A percentile compares a stretch with the other conserved stretches of the same genome.
These are phyloP conservation scores for Apostichopus japonicus DNA, from an alignment of 35 echinoderm and acorn worm species.

Conservation along the genomic window DNA sequence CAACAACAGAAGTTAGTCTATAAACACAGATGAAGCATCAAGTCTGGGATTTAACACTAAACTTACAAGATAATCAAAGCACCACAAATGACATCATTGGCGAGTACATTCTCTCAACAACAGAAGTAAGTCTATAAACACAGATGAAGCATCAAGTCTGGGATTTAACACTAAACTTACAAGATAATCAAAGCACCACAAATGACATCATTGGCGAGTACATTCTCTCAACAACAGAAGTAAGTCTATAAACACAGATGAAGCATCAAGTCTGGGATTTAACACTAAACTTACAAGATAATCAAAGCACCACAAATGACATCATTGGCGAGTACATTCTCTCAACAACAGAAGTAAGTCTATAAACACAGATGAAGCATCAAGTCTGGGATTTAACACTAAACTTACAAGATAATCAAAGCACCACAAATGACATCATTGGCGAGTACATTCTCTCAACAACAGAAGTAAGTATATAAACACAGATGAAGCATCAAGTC, in stretches of 20 bases:
- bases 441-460: constrained; percentile 26
- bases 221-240: constrained; percentile 18
- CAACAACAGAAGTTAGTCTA: neutral
- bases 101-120: constrained; percentile 21
- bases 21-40: neutral
- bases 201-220: constrained; percentile 45
- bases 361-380: neutral
- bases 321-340: constrained; percentile 50
- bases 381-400: too few relatives aligned
- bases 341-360: constrained; percentile 4
- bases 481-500: neutral
- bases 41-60: too few relatives aligned
- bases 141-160: neutral
- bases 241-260: neutral
- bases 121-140: constrained; percentile 13
- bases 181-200: constrained; percentile 57
- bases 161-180: too few relatives aligned
- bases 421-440: constrained; percentile 55
- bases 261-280: too few relatives aligned
- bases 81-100: constrained; percentile 50
- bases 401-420: constrained; percentile 25
- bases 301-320: constrained; percentile 57
- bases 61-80: constrained; percentile 40
- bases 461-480: constrained; percentile 15
- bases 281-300: neutral